Conservation (phyloP, 2,797 vertebrate species). For the Xiphorhynchus erythropygius region DNA sequence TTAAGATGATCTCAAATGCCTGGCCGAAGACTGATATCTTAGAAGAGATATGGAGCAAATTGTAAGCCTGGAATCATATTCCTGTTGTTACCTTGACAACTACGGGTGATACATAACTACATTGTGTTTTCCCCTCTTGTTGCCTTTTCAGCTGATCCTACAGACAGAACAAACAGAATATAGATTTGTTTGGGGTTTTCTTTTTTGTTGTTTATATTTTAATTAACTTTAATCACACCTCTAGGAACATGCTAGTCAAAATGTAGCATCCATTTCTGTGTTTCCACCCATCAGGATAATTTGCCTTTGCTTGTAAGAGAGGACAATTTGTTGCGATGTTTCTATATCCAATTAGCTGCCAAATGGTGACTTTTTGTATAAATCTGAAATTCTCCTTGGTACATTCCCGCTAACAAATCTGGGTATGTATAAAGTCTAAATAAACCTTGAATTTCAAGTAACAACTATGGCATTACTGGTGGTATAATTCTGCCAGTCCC, state of each 20-base stretch:
- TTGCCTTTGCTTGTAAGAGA: not conserved
- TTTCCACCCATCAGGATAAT: not conserved
- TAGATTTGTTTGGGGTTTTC: not conserved
- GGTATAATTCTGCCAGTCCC: not conserved
- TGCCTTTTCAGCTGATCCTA: not conserved
- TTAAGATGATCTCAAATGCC: not conserved
- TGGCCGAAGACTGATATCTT: not conserved
- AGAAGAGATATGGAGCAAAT: not conserved
- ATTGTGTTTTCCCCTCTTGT: not conserved
- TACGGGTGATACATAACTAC: not conserved
- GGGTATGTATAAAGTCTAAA: not conserved
- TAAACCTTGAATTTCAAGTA: not conserved
- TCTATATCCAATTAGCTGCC: not conserved
- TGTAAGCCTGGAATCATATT: not conserved
- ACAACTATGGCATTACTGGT: accelerated
- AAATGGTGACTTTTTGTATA: not conserved
- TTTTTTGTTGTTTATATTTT: not conserved
- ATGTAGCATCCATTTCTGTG: not conserved
- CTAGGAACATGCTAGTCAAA: not conserved
- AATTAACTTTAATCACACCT: not conserved
- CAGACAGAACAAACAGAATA: not conserved
- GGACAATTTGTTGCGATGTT: not conserved
- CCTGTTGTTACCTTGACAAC: slow-evolving; percentile 8
- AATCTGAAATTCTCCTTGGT: not conserved
- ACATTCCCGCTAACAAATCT: not conserved